Evolutionary conservation across 2,888 invertebrate species (phyloP).

Genomic region (Villa cingulata): DNA sequence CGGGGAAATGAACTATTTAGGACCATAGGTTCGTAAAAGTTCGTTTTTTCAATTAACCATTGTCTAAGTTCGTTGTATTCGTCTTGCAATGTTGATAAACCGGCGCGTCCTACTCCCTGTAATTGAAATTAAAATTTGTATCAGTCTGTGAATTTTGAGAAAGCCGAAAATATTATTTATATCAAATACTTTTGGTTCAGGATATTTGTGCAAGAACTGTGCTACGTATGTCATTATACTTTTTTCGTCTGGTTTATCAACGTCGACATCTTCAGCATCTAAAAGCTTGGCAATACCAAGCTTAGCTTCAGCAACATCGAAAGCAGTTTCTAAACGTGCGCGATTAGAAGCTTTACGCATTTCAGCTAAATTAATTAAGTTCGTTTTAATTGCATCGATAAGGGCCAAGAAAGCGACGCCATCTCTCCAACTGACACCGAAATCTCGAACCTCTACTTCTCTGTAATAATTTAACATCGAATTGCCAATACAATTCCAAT

Average conservation of each 20-base stretch:
- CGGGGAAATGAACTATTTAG: constrained; percentile 59
- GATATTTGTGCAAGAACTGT: constrained; percentile 91
- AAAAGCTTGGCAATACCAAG: constrained; percentile 81
- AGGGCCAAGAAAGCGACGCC: constrained; percentile 91
- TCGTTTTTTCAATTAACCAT: constrained; percentile 71
- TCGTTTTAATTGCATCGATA: constrained; percentile 87
- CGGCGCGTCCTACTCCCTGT: constrained; percentile 54
- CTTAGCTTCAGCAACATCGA: constrained; percentile 81
- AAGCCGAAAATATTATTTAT: not conserved
- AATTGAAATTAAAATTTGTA: not conserved
- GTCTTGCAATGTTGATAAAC: constrained; percentile 63
- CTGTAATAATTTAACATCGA: constrained; percentile 36
- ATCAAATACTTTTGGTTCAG: constrained; percentile 56
- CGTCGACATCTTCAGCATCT: constrained; percentile 93
- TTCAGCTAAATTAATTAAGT: constrained; percentile 75
- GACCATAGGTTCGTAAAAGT: constrained; percentile 62
- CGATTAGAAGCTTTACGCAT: constrained; percentile 65
- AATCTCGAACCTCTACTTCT: constrained; percentile 82
- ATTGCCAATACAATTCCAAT: not conserved
- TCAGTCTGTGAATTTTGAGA: not conserved
- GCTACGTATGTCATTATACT: constrained; percentile 98
- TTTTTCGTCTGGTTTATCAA: constrained; percentile 89
- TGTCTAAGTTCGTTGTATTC: constrained; percentile 66
- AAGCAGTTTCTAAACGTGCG: constrained; percentile 79
- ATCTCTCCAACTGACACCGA: constrained; percentile 91